These are phyloP conservation scores for Nephrotoma guestfalica DNA, from an alignment of 2,888 invertebrate species.

Conservation along the genomic window DNA sequence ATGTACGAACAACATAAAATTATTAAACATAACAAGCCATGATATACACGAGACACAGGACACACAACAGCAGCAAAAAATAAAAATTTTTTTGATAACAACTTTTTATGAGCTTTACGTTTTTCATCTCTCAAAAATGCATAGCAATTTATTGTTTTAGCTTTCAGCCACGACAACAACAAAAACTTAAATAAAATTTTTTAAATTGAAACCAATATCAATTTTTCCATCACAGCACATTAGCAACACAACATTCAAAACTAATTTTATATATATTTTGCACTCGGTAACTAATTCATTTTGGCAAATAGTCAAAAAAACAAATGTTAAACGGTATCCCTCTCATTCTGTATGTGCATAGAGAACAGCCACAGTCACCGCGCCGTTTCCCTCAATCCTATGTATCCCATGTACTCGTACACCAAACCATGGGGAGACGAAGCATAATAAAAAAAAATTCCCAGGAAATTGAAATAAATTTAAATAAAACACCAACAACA, in stretches of 20 bases:
- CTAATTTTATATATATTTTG: background rate
- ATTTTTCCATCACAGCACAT: background rate
- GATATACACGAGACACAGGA: background rate
- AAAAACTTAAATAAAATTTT: background rate
- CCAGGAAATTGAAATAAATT: background rate
- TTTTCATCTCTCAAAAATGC: background rate
- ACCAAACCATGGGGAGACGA: no score
- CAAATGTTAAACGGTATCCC: background rate
- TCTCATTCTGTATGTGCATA: background rate
- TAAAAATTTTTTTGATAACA: background rate
- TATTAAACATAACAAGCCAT: background rate
- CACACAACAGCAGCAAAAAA: background rate
- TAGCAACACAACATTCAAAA: background rate
- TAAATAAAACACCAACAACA: background rate
- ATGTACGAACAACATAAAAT: background rate
- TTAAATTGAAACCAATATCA: background rate
- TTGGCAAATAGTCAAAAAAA: background rate
- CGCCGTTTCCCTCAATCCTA: background rate
- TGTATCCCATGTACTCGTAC: background rate
- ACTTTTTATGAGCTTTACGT: background rate
- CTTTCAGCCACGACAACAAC: background rate
- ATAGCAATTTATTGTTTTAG: background rate
- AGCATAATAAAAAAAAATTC: background rate
- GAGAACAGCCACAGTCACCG: background rate
- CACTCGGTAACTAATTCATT: background rate